phyloP scores from a whole-genome alignment of 2,888 invertebrate genomes.

The Eilema depressum region DNA sequence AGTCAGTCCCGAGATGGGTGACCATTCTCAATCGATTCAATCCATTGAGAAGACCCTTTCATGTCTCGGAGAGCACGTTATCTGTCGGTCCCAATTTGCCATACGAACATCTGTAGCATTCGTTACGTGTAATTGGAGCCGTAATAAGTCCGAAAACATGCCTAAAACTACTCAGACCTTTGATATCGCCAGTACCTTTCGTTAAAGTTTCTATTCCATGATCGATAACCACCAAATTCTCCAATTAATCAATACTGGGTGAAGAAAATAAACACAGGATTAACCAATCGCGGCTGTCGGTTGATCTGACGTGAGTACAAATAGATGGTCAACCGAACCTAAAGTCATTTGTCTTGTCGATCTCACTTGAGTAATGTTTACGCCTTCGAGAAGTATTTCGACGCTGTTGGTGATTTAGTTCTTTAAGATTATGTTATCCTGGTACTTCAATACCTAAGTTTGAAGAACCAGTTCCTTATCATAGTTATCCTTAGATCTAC shows the following conservation, averaged over 20 bases:
- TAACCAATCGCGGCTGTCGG: constrained; percentile 19
- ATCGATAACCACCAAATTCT: neutral
- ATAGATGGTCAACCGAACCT: constrained; percentile 40
- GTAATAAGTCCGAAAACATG: no score
- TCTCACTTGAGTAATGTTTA: constrained; percentile 37
- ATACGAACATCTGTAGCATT: no score
- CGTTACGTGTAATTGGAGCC: no score
- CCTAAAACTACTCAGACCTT: no score
- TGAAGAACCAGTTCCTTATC: no score
- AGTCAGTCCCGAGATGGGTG: no score
- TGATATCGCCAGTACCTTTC: no score
- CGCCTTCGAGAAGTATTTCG: neutral
- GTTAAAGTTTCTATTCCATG: neutral
- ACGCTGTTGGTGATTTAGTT: constrained; percentile 8
- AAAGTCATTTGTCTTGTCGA: constrained; percentile 46
- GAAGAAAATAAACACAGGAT: constrained; percentile 17
- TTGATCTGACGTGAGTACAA: constrained; percentile 28
- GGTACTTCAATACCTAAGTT: neutral
- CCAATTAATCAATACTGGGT: constrained; percentile 8
- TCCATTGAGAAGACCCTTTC: no score
- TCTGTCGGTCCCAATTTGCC: no score
- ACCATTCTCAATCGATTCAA: no score
- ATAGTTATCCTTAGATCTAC: no score
- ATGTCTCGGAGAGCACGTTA: no score
- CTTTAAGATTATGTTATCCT: constrained; percentile 11